These are phyloP conservation scores for Eledona agricola DNA, from an alignment of 2,888 invertebrate species.

Conservation along the genomic window DNA sequence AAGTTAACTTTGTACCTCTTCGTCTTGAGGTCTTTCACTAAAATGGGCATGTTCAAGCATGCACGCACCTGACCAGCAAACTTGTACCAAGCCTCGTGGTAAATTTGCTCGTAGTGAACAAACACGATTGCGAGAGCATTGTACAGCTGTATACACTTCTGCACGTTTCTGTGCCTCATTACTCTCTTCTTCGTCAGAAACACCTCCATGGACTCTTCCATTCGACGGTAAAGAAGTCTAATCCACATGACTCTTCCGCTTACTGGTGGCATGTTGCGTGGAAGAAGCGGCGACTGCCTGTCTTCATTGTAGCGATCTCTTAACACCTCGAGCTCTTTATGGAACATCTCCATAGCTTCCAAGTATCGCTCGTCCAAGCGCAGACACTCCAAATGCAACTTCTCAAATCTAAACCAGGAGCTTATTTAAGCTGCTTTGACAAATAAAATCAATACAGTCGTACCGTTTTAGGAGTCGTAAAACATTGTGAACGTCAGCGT, in stretches of 20 bases:
- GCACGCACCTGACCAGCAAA: constrained; percentile 74
- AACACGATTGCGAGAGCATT: constrained; percentile 83
- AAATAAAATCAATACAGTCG: background rate
- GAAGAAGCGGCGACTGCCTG: constrained; percentile 75
- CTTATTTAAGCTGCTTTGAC: background rate
- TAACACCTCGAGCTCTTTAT: constrained; percentile 74
- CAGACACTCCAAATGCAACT: constrained; percentile 74
- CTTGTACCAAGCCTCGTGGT: constrained; percentile 83
- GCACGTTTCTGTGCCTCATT: constrained; percentile 72
- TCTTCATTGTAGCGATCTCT: constrained; percentile 82
- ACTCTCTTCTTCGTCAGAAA: constrained; percentile 60
- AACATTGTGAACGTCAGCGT: constrained; percentile 58
- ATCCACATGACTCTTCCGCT: constrained; percentile 86
- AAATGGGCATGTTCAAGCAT: constrained; percentile 75
- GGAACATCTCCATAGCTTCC: constrained; percentile 73
- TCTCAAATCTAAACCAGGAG: constrained; percentile 71
- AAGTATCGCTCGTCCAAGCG: constrained; percentile 79
- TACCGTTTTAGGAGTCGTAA: constrained; percentile 56
- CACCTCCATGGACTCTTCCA: constrained; percentile 79
- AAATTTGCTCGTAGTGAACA: constrained; percentile 83
- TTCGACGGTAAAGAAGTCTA: constrained; percentile 76
- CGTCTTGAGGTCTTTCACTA: constrained; percentile 73
- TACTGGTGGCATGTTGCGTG: constrained; percentile 81
- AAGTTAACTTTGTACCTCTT: constrained; percentile 76
- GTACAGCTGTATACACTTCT: constrained; percentile 78